Evolutionary conservation across 2,113 vertebrate genomes (phyloP), one percentile per base, ranked within the genome.

Genomic region (Tragelaphus strepsiceros): DNA sequence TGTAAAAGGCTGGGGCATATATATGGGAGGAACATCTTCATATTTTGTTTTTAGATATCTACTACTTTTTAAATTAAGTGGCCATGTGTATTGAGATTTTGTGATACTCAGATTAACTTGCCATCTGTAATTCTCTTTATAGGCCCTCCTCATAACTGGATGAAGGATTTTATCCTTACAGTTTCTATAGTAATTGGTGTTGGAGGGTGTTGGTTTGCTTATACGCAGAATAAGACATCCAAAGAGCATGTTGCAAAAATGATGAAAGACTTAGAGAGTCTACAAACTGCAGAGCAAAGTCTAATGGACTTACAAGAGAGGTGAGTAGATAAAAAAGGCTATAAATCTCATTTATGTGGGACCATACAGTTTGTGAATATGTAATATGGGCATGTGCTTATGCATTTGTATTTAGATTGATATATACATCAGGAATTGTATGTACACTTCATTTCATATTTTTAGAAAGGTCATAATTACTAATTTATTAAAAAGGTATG

Each of bases 131-230:
- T 98, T 98, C 12, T 98, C 35, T 97, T 97, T 78, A 12, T 98
- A 99, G 99, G 99, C 97, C 99, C 99, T 30, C 99, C 99, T 97
- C 99, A 99, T 97, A 99, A 99, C 98, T 99, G 99, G 99, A 99
- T 99, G 99, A 99, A 99, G 97, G 99, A 99, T 99, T 99, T 99
- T 94, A 98, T 99, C 96, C 99, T 99, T 95, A 99, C 99, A 95
- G 98, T 99, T 97, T 99, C 99, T 98, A 99, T 99, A 96, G 99
- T 99, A 98, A 99, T 99, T 88, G 99, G 99, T 2, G 99, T 99
- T 81, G 99, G 99, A 30, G 99, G 99, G 96, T 99, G 99, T 99
- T 99, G 99, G 99, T 99, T 99, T 98, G 99, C 99, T 19, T 99
- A 99, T 61, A 99, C 99, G 19, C 99, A 99, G 98, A 99, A 99